These are phyloP conservation scores for Meta bourneti DNA, from an alignment of 2,888 invertebrate species.

Conservation along the genomic window DNA sequence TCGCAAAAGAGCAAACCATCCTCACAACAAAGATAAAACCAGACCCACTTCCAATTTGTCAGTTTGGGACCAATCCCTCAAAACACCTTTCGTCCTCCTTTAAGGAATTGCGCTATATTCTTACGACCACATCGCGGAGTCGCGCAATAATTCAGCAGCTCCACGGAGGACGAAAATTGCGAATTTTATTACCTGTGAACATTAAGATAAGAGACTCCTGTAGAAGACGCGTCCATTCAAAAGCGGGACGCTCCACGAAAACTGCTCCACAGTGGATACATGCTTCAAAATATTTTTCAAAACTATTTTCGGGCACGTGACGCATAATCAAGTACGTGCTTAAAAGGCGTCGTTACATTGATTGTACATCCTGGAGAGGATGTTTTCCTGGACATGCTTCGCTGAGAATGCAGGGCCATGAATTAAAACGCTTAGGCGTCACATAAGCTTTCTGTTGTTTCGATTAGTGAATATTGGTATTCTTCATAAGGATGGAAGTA, in stretches of 20 bases:
- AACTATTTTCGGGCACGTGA: conserved; percentile 48
- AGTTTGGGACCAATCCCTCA: conserved; percentile 40
- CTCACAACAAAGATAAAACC: no score
- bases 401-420: background rate
- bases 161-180: conserved; percentile 62
- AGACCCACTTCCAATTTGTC: background rate
- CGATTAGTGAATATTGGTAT: background rate
- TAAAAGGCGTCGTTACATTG: background rate
- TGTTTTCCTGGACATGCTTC: background rate
- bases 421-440: background rate
- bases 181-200: conserved; percentile 74
- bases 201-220: conserved; percentile 63
- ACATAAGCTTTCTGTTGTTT: background rate
- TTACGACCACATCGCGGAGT: conserved; percentile 28
- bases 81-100: background rate
- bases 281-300: conserved; percentile 47
- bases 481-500: no score
- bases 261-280: conserved; percentile 18
- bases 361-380: background rate
- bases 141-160: conserved; percentile 40
- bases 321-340: conserved; percentile 58
- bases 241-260: conserved; percentile 1
- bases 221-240: conserved; percentile 43
- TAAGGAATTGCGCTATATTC: conserved; percentile 55
- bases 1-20: no score